phyloP scores from a whole-genome alignment of 2,113 vertebrate genomes.

The Lophura nycthemera region DNA sequence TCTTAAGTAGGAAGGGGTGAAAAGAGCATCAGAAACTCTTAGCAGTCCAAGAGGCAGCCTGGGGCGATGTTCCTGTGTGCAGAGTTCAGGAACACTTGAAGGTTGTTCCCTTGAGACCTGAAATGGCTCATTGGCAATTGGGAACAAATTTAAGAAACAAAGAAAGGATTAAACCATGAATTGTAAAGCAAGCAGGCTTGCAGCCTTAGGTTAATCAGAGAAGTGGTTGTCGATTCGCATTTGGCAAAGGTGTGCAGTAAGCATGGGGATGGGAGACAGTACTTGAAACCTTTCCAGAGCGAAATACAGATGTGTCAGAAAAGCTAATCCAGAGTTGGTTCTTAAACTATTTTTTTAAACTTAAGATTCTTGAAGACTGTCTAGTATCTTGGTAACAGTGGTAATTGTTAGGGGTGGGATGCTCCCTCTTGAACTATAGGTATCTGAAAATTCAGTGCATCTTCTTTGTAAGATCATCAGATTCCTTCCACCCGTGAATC shows the following conservation, averaged over 20 bases:
- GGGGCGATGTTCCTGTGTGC: constrained; percentile 46
- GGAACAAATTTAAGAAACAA: background rate
- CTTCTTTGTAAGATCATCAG: background rate
- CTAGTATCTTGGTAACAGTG: background rate
- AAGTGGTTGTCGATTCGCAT: background rate
- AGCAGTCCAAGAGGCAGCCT: constrained; percentile 3
- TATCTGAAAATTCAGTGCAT: constrained; percentile 10
- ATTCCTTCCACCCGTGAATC: background rate
- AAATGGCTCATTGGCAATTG: background rate
- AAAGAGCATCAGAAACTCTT: constrained; percentile 49
- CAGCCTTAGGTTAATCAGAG: background rate
- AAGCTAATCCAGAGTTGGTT: background rate
- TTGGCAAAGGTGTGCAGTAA: constrained; percentile 4
- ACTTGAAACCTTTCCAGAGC: constrained; percentile 26
- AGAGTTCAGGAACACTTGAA: constrained; percentile 1
- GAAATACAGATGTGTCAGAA: background rate
- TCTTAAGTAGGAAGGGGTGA: constrained; percentile 47
- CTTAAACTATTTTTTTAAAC: background rate
- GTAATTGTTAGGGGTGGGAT: background rate
- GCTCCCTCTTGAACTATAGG: constrained; percentile 30
- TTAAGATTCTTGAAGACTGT: background rate
- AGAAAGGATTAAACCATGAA: background rate
- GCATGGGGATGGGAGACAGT: background rate
- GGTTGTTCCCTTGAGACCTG: constrained; percentile 26
- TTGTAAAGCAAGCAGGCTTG: background rate